Base-by-base conservation (phyloP, 1,140 invertebrate genomes). In the Drosophila sproati region DNA sequence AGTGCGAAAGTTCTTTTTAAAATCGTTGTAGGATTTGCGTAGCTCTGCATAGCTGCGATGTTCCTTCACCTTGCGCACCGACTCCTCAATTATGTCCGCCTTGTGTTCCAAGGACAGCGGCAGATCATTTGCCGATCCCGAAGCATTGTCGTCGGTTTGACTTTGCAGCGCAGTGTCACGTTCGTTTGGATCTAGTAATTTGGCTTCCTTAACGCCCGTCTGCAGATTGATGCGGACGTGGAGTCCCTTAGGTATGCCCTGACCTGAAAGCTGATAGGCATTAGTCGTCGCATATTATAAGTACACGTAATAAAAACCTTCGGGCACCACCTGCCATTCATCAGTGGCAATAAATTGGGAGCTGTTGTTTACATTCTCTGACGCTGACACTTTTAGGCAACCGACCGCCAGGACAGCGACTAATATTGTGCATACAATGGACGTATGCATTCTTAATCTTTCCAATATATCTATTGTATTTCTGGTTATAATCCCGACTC, bases 211-310 rank as follows among this genome's bases (percentile, higher is more conserved):
- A 63, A 94, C 77, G 7, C 96, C 96, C 31, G 96, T 97, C 89
- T 95, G 80, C 10, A 97, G 93, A 93, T 97, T 96, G 60, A 97
- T 94, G 43, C 96, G 93, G 3, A 97, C 93, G 92, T 97, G 96
- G 2, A 97, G 89, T 4, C 96, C 96, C 61, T 93, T 89, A 5
- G 96, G 96, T 73, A 97, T 94, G 35, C 94, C 92, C 92, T 96
- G 95, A 63, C 95, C 96, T 96, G 68, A 41, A 57, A 59, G 5
- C 7, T 34, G 31, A 31, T 20, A 12, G 10, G 43, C n/a, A 7
- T 56, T 6, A 57, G 28, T 57, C 43, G 28, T 12, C 31, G 29
- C 39, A 50, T 20, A 6, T 10, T n/a, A 43, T 85, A 70, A 51
- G 48, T 56, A 83, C 82, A 88, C 75, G 78, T 88, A 62, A 70